These are phyloP conservation scores for Spermophilus dauricus DNA, from an alignment of 2,113 vertebrate genomes.

Conservation along the genomic window DNA sequence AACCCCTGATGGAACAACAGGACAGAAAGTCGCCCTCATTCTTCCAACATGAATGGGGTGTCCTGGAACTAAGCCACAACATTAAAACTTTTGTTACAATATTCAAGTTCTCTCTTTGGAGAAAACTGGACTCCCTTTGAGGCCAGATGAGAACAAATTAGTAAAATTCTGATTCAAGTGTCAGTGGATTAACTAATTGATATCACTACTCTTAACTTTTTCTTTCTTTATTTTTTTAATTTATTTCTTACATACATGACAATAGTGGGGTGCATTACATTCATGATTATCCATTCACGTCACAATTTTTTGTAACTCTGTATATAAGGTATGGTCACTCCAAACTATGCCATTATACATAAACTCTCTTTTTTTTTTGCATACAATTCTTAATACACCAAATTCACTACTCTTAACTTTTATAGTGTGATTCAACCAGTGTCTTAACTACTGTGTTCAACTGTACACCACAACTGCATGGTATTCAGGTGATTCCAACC, in stretches of 20 bases:
- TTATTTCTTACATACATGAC: no score
- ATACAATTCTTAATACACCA: no score
- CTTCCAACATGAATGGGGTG: neutral
- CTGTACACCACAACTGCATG: neutral
- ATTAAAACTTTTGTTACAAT: neutral
- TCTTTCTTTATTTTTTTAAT: no score
- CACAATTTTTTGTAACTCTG: no score
- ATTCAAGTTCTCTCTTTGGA: neutral
- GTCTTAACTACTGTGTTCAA: neutral
- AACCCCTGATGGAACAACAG: neutral
- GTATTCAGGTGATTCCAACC: neutral
- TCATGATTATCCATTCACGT: no score
- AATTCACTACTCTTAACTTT: neutral
- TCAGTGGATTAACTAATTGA: neutral
- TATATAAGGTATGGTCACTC: no score
- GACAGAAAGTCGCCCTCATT: neutral
- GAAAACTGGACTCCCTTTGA: conserved; percentile 8
- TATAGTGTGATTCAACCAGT: neutral
- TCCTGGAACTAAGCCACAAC: neutral
- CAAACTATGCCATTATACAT: no score
- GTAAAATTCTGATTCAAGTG: conserved; percentile 36
- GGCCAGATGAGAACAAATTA: neutral
- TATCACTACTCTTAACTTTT: neutral
- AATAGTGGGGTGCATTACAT: no score
- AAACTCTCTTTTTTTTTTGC: no score